Base-by-base conservation (phyloP, 2,888 invertebrate genomes). In the Tiphia femorata region DNA sequence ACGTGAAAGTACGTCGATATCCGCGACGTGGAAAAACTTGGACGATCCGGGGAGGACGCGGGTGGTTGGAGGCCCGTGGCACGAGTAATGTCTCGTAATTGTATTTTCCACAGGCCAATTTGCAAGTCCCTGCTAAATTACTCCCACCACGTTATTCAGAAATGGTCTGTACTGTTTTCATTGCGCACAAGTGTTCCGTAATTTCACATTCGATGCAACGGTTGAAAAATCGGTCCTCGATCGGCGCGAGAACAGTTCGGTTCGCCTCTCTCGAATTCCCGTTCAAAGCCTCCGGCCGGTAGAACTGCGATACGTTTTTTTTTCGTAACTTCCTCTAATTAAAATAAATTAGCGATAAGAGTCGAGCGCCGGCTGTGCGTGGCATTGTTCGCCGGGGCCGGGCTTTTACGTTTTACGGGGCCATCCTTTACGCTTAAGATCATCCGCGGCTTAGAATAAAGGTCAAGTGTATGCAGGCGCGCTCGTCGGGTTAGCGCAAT, bases 281-380 rank as follows among this genome's bases (percentile, higher is more conserved):
- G 65, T 70, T 64, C 67, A 62, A 64, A 67, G 58, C 62, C 64
- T 75, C 69, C 60, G 66, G 46, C 46, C 49, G 42, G 41, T 48
- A 46, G 52, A 30, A 21, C 38, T 20, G 17, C n/a, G n/a, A n/a
- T n/a, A n/a, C 14, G 37, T 54, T 48, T 61, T 74, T 79, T 80
- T 74, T 79, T 80, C 78, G 80, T 78, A 80, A 80, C 75, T 76
- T 80, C 80, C 80, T 79, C 59, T 75, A 78, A 79, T 80, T 79
- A 79, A 77, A 78, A 76, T 74, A 67, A 76, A 70, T 68, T 67
- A 68, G 63, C 79, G 79, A 78, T 79, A 78, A 75, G 73, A 20
- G 17, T 64, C 56, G 65, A n/a, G n/a, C n/a, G n/a, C n/a, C n/a
- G n/a, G n/a, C 53, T 59, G 35, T 48, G 48, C 56, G n/a, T 37